Percentiles rank a stretch among this genome's conserved stretches.
Conservation (phyloP, 1,140 invertebrate species). For the Caenorhabditis brenneri region DNA sequence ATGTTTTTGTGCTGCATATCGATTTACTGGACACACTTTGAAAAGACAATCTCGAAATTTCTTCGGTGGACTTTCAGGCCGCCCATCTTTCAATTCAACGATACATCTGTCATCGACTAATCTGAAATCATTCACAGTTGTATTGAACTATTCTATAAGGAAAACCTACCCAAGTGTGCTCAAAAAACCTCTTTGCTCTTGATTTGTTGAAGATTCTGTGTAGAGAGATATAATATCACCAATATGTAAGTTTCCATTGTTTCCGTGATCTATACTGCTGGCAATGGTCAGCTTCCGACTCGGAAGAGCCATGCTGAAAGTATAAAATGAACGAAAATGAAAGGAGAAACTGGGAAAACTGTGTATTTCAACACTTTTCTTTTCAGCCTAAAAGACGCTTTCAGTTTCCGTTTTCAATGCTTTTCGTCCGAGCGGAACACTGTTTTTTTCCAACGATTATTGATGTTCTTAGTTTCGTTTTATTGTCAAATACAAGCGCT, state of each 20-base stretch:
- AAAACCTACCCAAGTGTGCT: slow-evolving; percentile 65
- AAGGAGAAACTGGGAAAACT: not conserved
- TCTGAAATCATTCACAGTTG: not conserved
- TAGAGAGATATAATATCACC: slow-evolving; percentile 70
- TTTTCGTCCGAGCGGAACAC: not conserved
- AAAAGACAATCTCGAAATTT: slow-evolving; percentile 87
- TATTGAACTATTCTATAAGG: not conserved
- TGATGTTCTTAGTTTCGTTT: slow-evolving; percentile 16
- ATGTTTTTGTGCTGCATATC: slow-evolving; percentile 98
- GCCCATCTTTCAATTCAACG: slow-evolving; percentile 67
- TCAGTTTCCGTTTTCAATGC: not conserved
- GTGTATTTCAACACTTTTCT: not conserved
- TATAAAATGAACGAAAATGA: not conserved
- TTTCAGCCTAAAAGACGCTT: not conserved
- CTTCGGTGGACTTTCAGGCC: slow-evolving; percentile 67
- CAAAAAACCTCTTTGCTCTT: slow-evolving; percentile 66
- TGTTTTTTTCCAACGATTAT: no score
- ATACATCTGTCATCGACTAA: slow-evolving; percentile 69
- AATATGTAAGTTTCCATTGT: slow-evolving; percentile 64
- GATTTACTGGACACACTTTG: slow-evolving; percentile 97
- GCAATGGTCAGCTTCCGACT: slow-evolving; percentile 20
- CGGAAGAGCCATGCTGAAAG: slow-evolving; percentile 27
- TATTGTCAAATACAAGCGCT: not conserved
- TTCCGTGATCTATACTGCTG: slow-evolving; percentile 37
- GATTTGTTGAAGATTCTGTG: slow-evolving; percentile 59